Evolutionary conservation across 2,113 vertebrate species (phyloP).

Genomic region (Macrotis lagotis): DNA sequence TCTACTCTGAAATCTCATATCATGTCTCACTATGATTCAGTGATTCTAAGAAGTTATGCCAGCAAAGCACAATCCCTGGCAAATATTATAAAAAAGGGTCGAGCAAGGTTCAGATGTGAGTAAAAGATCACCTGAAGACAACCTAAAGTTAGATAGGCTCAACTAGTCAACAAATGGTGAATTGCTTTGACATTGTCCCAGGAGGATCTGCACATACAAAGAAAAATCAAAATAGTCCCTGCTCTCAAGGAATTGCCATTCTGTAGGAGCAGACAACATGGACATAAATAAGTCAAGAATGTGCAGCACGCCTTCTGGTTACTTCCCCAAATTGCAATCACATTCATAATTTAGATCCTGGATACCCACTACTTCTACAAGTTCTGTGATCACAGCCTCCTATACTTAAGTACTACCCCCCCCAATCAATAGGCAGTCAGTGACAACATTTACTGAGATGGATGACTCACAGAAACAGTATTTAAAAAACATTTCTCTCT

Average conservation of each 20-base stretch:
- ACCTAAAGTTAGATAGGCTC: neutral
- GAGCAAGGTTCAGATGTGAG: neutral
- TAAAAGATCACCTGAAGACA: neutral
- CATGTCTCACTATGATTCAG: neutral
- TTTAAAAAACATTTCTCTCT: neutral
- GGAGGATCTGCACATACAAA: neutral
- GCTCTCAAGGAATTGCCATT: neutral
- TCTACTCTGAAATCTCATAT: neutral
- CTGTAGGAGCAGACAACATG: neutral
- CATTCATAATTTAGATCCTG: neutral
- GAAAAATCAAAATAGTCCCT: neutral
- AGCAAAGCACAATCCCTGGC: neutral
- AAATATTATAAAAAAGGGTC: neutral
- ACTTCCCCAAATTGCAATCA: neutral
- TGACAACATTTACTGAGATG: neutral
- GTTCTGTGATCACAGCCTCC: neutral
- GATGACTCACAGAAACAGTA: neutral
- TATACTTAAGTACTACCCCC: neutral
- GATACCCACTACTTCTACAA: neutral
- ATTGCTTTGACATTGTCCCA: neutral
- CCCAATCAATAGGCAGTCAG: neutral
- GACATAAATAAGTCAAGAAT: neutral
- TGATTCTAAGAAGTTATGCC: neutral
- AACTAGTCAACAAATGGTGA: neutral
- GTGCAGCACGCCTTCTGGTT: neutral